Base-by-base conservation (phyloP, 2,888 invertebrate species). In the Herminia tarsipennalis region DNA sequence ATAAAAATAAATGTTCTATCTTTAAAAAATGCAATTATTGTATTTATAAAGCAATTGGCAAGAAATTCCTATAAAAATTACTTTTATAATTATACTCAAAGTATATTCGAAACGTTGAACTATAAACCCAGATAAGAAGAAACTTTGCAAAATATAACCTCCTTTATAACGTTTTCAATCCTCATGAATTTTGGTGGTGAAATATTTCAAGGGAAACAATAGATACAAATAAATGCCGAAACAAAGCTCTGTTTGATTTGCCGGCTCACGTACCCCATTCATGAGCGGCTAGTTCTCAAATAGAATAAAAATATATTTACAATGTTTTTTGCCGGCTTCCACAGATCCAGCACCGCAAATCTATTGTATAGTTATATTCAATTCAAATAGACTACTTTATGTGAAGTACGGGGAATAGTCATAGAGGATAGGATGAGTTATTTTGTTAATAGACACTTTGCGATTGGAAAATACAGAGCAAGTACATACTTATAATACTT, bases 161-260 rank as follows among this genome's bases (percentile, higher is more conserved):
- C n/a, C n/a, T 39, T 41, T 10, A 5, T 2, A 40, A 42, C 5
- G 21, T 14, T 21, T 24, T 24, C 28, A 21, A 44, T 33, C 34
- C 24, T 4, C 9, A 5, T 10, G 27, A 29, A 41, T 18, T 21
- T 38, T 40, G 34, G 55, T 17, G 21, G 51, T 30, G 38, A 41
- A 53, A 56, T 57, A 58, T 38, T 49, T 40, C 14, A 18, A 35
- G 12, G 47, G 33, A 53, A 53, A 61, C 61, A 59, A 65, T 59
- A 59, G 38, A 46, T 33, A 46, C 18, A 49, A 70, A 58, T 56
- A 64, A 57, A 58, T 44, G 34, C 9, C 40, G 35, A 56, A 56
- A 65, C 61, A 60, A 66, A 73, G 68, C 71, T 65, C 59, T 65
- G 50, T 75, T 74, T 69, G 68, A 73, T 73, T 69, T 73, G 69